Percentiles rank a stretch among this genome's conserved stretches.
Conservation (phyloP, 92 coral and sea anemone genomes). For the Zoanthus gigantus region DNA sequence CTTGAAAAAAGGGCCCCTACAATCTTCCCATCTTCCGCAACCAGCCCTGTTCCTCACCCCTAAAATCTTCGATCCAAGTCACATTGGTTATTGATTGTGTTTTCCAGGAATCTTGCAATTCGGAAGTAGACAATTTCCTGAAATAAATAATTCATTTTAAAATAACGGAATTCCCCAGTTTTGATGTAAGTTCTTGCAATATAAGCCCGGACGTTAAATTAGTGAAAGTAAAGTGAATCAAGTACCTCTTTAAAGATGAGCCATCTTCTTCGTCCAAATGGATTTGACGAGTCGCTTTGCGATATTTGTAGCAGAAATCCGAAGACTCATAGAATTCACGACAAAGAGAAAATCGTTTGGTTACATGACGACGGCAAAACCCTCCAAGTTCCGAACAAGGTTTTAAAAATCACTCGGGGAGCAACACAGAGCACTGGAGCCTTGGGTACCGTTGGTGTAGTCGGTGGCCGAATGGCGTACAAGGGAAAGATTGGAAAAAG, state of each 20-base stretch:
- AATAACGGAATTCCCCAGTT: not conserved
- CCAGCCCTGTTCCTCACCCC: too few species aligned
- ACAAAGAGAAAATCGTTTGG: slow-evolving; percentile 32
- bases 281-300: slow-evolving; percentile 10
- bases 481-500: slow-evolving; percentile 19
- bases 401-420: slow-evolving; percentile 24
- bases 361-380: slow-evolving; percentile 5
- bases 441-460: slow-evolving; percentile 7
- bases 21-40: too few species aligned
- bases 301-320: slow-evolving; percentile 4
- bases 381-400: slow-evolving; percentile 17
- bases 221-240: not conserved
- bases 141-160: not conserved
- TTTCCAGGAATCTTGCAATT: not conserved
- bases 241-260: not conserved
- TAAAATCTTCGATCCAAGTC: too few species aligned
- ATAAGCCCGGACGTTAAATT: not conserved
- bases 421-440: slow-evolving; percentile 16
- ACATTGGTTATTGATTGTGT: too few species aligned
- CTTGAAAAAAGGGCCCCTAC: too few species aligned
- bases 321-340: slow-evolving; percentile 23
- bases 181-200: not conserved
- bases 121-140: not conserved
- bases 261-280: slow-evolving; percentile 34
- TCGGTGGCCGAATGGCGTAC: slow-evolving; percentile 40